A percentile compares a stretch with the other conserved stretches of the same genome.
Conservation (phyloP, 2,113 vertebrate genomes). For the Notothenia coriiceps region DNA sequence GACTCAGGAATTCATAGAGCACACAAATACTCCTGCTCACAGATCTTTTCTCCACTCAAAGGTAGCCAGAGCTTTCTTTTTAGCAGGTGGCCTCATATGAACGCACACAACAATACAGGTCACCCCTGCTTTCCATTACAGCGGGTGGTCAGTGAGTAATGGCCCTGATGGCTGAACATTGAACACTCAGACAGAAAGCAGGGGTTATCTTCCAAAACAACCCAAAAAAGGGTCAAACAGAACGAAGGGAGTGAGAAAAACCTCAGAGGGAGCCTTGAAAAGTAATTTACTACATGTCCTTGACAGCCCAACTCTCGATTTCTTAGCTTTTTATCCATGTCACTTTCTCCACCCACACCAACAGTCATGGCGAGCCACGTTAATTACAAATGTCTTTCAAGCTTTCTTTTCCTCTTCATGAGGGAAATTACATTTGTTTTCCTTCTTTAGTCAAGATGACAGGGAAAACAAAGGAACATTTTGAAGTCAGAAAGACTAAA, state of each 20-base stretch:
- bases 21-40: constrained; percentile 33
- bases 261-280: constrained; percentile 57
- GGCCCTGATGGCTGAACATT: constrained; percentile 62
- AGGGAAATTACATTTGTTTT: constrained; percentile 72
- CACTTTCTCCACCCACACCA: constrained; percentile 55
- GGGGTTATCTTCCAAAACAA: constrained; percentile 70
- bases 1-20: constrained; percentile 13
- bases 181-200: constrained; percentile 60
- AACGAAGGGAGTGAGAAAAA: constrained; percentile 21
- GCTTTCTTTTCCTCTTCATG: constrained; percentile 67
- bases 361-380: constrained; percentile 45
- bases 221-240: constrained; percentile 27
- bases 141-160: constrained; percentile 69
- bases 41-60: constrained; percentile 39
- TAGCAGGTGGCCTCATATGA: constrained; percentile 67
- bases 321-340: constrained; percentile 63
- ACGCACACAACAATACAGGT: constrained; percentile 41
- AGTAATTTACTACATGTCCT: constrained; percentile 68
- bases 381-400: constrained; percentile 75
- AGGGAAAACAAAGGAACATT: constrained; percentile 64
- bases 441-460: constrained; percentile 62
- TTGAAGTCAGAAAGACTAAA: constrained; percentile 52
- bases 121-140: constrained; percentile 70
- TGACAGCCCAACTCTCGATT: constrained; percentile 60
- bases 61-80: constrained; percentile 63